These are phyloP conservation scores for Pammene aurita DNA, from an alignment of 2,888 invertebrate species.

Conservation along the genomic window DNA sequence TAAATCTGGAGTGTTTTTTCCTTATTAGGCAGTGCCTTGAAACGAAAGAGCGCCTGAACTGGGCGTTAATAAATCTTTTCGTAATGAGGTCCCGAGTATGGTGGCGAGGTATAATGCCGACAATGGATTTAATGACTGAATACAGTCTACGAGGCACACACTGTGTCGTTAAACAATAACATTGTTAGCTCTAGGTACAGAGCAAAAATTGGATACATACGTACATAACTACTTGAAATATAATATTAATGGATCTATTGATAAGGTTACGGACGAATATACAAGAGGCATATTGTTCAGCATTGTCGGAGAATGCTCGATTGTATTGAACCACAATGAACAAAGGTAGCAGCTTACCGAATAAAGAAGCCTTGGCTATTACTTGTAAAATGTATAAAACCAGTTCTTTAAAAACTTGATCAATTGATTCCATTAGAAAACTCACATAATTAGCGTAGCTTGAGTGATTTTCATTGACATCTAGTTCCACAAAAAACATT, in stretches of 20 bases:
- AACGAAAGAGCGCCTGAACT: constrained; percentile 50
- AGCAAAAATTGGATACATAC: constrained; percentile 16
- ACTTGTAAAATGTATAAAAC: neutral
- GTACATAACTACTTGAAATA: neutral
- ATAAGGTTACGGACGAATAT: constrained; percentile 3
- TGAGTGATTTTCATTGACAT: too few species aligned
- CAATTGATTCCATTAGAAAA: too few species aligned
- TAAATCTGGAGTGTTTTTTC: constrained; percentile 63
- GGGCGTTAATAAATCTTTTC: constrained; percentile 58
- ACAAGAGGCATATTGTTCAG: constrained; percentile 16
- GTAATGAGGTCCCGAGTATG: constrained; percentile 55
- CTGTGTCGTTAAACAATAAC: constrained; percentile 41
- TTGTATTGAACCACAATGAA: constrained; percentile 10
- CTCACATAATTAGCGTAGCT: too few species aligned
- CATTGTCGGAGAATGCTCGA: constrained; percentile 7
- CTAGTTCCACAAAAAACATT: too few species aligned
- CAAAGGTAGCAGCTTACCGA: neutral
- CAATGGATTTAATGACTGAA: constrained; percentile 57
- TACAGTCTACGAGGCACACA: constrained; percentile 45
- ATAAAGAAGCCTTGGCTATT: neutral
- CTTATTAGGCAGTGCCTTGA: constrained; percentile 57
- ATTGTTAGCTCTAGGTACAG: constrained; percentile 11
- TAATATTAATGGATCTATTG: constrained; percentile 19
- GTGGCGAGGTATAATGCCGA: constrained; percentile 55
- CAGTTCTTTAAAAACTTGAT: neutral